Base-by-base conservation (phyloP, 1,140 invertebrate genomes). In the Goniozus legneri region DNA sequence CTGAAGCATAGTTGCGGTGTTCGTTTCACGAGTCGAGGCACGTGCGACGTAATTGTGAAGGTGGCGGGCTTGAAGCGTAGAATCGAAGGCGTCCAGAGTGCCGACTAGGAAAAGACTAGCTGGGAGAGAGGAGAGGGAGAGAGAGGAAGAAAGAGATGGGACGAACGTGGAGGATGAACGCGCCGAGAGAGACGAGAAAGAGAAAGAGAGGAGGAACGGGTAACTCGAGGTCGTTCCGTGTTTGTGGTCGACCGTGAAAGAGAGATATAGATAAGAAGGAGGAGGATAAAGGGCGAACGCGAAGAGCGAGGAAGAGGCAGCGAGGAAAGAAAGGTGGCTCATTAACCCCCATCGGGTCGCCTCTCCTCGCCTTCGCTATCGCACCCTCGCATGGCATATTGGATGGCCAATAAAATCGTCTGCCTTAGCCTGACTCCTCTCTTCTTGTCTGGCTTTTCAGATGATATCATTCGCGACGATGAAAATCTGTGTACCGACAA, bases 11-110 rank as follows among this genome's bases (percentile, higher is more conserved):
- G 65, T 64, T 67, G 61, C 54, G 64, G 60, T 67, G 50, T 62
- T 58, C 42, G 63, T 65, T 75, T 73, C 62, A 49, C 59, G 51
- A 74, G 67, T 75, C 73, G 55, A 52, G 62, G 67, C 73, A 75
- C 73, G 72, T 62, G 65, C 70, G 38, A 54, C 72, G 70, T 76
- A 75, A 74, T 75, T 74, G 70, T 62, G 63, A 74, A 58, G 68
- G 64, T 58, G 61, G 67, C 48, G 53, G 54, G 50, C n/a, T n/a
- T 53, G 54, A 56, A 45, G 56, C 38, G 50, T 46, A 48, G 52
- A 49, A 50, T 41, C 38, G 36, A 36, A 50, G 46, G 33, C 41
- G 50, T 45, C 34, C 33, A 14, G 4, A 40, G 58, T n/a, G n/a
- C n/a, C n/a, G n/a, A n/a, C n/a, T n/a, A n/a, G n/a, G n/a, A 40